Base-by-base conservation (phyloP, 2,797 vertebrate species). In the Decapterus maruadsi region DNA sequence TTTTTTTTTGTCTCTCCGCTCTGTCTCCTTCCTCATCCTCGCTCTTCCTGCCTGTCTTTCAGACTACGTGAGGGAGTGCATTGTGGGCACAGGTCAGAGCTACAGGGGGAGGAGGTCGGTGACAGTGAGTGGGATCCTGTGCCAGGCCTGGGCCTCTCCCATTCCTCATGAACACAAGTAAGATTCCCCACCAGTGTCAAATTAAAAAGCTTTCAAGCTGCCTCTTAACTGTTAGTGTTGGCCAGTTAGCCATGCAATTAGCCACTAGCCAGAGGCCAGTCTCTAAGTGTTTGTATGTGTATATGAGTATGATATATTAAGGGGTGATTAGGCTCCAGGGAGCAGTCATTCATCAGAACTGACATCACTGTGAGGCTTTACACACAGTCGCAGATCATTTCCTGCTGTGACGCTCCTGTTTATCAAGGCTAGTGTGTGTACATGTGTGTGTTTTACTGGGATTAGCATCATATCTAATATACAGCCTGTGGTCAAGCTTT, bases 81-180 rank as follows among this genome's bases (percentile, higher is more conserved):
- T 99, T 64, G 94, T 96, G 2, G 98, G 97, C 68, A 97, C 96
- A 81, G 98, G 98, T 72, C 94, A 96, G 80, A 96, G 93, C 87
- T 99, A 99, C 87, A 98, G 96, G 88, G 98, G 98, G 34, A 95
- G 91, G 0, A 94, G 96, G 87, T 98, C 97, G 14, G 91, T 96
- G 88, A 99, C 97, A 7, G 96, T 94, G 90, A 96, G 92, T 43
- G 97, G 97, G 80, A 96, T 97, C 78, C 94, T 87, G 62, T 99
- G 98, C 91, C 98, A 99, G 83, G 94, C 95, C 26, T 99, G 98
- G 98, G 96, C 95, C 89, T 97, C 97, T 58, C 96, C 96, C 84
- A 96, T 97, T 70, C 98, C 98, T 72, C 98, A 99, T 36, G 98
- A 99, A 84, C 98, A 99, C 95, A 97, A 97, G 98, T 99, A 97